phyloP scores from a whole-genome alignment of 2,113 vertebrate species.

The Tichodroma muraria region DNA sequence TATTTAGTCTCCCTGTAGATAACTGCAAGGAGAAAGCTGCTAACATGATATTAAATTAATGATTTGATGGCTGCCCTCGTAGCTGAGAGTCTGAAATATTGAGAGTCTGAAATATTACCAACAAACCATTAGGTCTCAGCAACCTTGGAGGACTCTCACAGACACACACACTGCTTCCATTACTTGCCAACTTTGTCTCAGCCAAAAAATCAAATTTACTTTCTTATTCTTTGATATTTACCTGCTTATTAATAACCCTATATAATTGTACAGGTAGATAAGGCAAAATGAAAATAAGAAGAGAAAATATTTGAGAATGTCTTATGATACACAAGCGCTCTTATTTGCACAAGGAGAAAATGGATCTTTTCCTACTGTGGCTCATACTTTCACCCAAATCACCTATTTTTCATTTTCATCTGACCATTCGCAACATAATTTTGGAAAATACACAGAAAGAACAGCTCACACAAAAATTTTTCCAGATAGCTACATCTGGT shows the following conservation, averaged over 20 bases:
- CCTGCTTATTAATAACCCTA: not conserved
- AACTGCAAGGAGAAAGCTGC: not conserved
- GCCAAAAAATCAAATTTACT: not conserved
- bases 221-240: not conserved
- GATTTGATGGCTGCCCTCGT: not conserved
- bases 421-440: not conserved
- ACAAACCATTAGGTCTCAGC: not conserved
- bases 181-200: not conserved
- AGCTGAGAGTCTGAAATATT: too few relatives aligned
- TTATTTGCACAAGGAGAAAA: not conserved
- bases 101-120: not conserved
- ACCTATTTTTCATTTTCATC: not conserved
- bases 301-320: slow-evolving; percentile 2
- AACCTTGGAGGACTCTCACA: not conserved
- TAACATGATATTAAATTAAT: not conserved
- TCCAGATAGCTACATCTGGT: not conserved
- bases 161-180: not conserved
- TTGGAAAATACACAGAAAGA: not conserved
- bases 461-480: not conserved
- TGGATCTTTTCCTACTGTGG: not conserved
- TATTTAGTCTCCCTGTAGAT: slow-evolving; percentile 30
- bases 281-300: not conserved
- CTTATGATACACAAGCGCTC: not conserved
- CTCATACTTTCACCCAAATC: not conserved
- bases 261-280: not conserved